Evolutionary conservation across 92 coral and sea anemone species (phyloP).

Genomic region (Zoanthus gigantus): DNA sequence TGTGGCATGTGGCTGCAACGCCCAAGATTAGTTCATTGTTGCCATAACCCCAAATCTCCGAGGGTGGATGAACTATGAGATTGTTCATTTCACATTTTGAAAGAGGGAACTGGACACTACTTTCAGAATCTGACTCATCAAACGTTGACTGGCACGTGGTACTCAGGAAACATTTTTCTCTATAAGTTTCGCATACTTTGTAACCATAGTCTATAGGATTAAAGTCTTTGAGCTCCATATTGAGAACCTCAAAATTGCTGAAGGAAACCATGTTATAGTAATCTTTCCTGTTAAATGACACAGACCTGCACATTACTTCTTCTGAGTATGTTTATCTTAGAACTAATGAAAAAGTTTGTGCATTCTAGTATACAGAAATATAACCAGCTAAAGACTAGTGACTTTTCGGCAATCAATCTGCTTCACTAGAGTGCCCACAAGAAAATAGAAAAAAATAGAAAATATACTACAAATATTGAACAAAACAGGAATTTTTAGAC

Average conservation of each 20-base stretch:
- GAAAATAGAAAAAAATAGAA: conserved; percentile 10
- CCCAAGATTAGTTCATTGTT: background rate
- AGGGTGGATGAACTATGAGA: conserved; percentile 6
- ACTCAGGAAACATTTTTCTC: conserved; percentile 31
- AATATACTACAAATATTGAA: background rate
- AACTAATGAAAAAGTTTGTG: background rate
- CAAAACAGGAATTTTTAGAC: conserved; percentile 17
- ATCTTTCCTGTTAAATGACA: conserved; percentile 47
- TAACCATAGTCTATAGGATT: conserved; percentile 62
- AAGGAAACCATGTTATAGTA: conserved; percentile 48
- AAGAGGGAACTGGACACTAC: conserved; percentile 15
- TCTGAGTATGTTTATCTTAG: conserved; percentile 29
- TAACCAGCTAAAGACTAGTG: background rate
- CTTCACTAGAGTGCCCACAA: conserved; percentile 17
- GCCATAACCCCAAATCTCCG: conserved; percentile 7
- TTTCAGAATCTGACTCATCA: conserved; percentile 16
- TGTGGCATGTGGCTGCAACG: background rate
- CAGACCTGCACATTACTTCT: conserved; percentile 35
- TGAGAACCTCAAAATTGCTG: conserved; percentile 40
- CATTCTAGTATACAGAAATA: background rate
- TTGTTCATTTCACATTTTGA: background rate
- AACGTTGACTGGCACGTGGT: conserved; percentile 1
- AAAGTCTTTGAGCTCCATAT: conserved; percentile 45
- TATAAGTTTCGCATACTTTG: conserved; percentile 51
- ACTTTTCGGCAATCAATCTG: background rate